Conservation (phyloP, 2,113 vertebrate species). For the Phoenicopterus ruber region DNA sequence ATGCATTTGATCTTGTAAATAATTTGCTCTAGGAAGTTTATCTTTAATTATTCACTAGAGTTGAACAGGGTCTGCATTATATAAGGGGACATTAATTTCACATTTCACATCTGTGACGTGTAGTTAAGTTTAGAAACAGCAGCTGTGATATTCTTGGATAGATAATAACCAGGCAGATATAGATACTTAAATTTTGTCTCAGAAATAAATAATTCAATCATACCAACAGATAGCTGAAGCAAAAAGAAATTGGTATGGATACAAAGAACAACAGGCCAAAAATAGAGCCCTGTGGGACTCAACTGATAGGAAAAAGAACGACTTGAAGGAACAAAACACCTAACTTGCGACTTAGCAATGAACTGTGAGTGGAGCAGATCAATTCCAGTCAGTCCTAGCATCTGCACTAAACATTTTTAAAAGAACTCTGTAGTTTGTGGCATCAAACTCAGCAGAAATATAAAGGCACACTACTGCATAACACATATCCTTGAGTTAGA, state of each 20-base stretch:
- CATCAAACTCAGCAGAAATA: not conserved
- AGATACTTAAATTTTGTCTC: not conserved
- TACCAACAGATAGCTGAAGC: not conserved
- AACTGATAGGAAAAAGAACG: not conserved
- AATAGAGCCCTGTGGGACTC: not conserved
- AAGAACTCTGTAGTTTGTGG: not conserved
- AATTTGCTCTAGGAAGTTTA: not conserved
- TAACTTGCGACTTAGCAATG: not conserved
- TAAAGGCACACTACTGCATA: not conserved
- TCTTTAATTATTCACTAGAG: not conserved
- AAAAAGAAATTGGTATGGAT: not conserved
- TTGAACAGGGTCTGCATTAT: not conserved
- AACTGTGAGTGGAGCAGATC: not conserved
- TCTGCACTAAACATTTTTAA: not conserved
- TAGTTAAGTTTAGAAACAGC: not conserved
- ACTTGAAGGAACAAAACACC: not conserved
- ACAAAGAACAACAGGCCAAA: not conserved
- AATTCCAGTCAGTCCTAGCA: not conserved
- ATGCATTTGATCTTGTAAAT: not conserved
- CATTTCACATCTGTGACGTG: not conserved
- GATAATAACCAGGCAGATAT: not conserved
- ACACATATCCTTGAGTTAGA: not conserved
- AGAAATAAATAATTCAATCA: not conserved
- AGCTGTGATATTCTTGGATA: not conserved
- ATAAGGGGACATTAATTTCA: not conserved